phyloP scores from a whole-genome alignment of 2,888 invertebrate genomes.

The Pyralis farinalis region DNA sequence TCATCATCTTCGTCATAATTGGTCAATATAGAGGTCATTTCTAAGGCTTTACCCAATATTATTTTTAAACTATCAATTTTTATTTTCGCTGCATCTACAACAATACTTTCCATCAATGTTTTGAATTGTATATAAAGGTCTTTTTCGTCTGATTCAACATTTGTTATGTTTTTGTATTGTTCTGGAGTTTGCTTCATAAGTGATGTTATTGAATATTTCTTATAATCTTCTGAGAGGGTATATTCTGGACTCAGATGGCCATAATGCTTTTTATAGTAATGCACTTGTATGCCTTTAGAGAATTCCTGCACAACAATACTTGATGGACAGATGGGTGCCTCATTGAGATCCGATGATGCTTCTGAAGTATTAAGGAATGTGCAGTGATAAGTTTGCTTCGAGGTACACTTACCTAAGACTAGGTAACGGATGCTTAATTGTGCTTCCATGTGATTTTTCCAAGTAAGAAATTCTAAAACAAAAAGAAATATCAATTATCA shows the following conservation, averaged over 20 bases:
- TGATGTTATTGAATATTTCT: conserved; percentile 33
- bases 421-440: conserved; percentile 32
- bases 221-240: conserved; percentile 25
- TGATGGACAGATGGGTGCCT: conserved; percentile 44
- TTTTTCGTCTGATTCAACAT: conserved; percentile 17
- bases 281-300: conserved; percentile 44
- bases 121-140: conserved; percentile 46
- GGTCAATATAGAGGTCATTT: conserved; percentile 44
- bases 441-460: conserved; percentile 44
- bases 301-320: conserved; percentile 35
- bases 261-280: conserved; percentile 43
- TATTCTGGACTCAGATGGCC: conserved; percentile 34
- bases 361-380: conserved; percentile 15
- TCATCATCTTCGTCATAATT: conserved; percentile 27
- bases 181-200: conserved; percentile 29
- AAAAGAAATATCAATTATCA: conserved; percentile 2
- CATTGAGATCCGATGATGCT: background rate
- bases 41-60: conserved; percentile 41
- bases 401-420: conserved; percentile 24
- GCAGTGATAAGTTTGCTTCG: conserved; percentile 43
- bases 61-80: conserved; percentile 32
- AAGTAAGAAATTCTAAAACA: conserved; percentile 49
- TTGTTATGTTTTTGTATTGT: conserved; percentile 15
- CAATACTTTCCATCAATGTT: conserved; percentile 39
- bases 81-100: conserved; percentile 34